phyloP scores from a whole-genome alignment of 1,140 invertebrate species.

The Philotrypesis tridentata region DNA sequence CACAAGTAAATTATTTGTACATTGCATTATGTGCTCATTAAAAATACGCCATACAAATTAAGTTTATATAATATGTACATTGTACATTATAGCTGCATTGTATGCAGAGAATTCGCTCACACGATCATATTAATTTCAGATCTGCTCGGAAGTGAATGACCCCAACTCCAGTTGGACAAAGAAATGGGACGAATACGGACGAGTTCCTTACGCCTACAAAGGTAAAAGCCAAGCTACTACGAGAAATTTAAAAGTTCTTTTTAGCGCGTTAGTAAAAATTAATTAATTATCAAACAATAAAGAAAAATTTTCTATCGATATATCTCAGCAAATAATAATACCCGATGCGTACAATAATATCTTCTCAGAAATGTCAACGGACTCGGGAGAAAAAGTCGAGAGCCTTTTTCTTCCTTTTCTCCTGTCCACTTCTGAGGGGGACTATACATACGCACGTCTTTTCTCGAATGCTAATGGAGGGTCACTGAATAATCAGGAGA shows the following conservation, averaged over 20 bases:
- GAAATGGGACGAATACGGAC: constrained; percentile 87
- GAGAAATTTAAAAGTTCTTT: not conserved
- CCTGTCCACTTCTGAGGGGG: not conserved
- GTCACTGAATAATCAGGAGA: not conserved
- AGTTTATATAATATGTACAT: no score
- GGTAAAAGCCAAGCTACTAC: constrained; percentile 74
- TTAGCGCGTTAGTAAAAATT: no score
- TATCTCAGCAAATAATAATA: no score
- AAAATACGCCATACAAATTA: no score
- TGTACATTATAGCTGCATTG: no score
- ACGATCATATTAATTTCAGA: constrained; percentile 71
- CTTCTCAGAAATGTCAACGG: not conserved
- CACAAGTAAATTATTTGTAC: no score
- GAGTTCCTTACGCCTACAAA: constrained; percentile 89
- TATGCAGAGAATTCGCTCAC: no score
- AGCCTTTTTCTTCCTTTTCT: not conserved
- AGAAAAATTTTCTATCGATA: no score
- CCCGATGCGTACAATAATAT: constrained; percentile 35
- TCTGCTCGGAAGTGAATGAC: constrained; percentile 83
- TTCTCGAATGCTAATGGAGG: not conserved
- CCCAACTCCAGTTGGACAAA: constrained; percentile 84
- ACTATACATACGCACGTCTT: no score
- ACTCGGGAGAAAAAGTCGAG: not conserved
- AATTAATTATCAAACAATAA: no score
- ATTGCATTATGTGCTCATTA: no score